Percentiles rank a stretch among this genome's conserved stretches.
Conservation (phyloP, 2,797 vertebrate genomes). For the Mus spretus region DNA sequence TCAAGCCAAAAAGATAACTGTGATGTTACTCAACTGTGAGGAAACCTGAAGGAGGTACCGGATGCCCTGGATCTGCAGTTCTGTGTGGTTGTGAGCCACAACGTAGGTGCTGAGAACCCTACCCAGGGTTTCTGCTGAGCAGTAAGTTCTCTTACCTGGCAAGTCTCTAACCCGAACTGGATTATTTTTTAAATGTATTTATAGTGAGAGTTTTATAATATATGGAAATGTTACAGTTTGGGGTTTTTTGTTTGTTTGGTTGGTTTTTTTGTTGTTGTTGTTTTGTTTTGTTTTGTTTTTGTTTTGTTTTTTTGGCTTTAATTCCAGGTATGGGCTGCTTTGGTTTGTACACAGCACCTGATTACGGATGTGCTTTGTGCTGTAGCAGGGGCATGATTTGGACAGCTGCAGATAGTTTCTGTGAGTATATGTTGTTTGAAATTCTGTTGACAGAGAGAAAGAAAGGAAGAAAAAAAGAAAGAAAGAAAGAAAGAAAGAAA, state of each 20-base stretch:
- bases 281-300: neutral
- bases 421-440: neutral
- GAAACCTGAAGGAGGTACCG: neutral
- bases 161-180: neutral
- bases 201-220: neutral
- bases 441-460: neutral
- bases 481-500: no score
- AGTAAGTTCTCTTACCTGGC: neutral
- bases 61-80: neutral
- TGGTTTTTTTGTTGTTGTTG: no score
- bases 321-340: neutral
- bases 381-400: neutral
- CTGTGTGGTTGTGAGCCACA: neutral
- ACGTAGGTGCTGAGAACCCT: neutral
- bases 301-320: neutral
- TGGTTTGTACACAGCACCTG: neutral
- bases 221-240: neutral
- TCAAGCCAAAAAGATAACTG: neutral
- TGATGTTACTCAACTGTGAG: neutral
- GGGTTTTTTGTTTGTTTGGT: no score
- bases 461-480: no score
- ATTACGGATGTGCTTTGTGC: neutral
- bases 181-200: neutral
- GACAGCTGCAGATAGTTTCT: neutral
- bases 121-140: neutral